Evolutionary conservation across 2,888 invertebrate genomes (phyloP).

Genomic region (Lycaena phlaeas): DNA sequence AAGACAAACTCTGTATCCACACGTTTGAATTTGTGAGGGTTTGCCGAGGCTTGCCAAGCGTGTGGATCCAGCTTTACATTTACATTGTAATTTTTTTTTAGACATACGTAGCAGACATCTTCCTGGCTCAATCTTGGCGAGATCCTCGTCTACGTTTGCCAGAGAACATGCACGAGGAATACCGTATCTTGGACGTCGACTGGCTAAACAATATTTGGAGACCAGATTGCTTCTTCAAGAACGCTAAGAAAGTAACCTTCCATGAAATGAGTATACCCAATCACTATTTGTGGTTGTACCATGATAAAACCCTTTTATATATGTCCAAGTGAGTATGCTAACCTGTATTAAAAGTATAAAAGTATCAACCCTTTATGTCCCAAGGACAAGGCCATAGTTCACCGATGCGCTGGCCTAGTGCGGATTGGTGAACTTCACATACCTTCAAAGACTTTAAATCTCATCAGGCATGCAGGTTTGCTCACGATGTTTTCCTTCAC

Average conservation of each 20-base stretch:
- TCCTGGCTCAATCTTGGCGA: conserved; percentile 93
- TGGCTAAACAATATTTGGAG: conserved; percentile 94
- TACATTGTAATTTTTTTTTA: conserved; percentile 54
- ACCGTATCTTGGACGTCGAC: conserved; percentile 89
- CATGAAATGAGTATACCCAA: conserved; percentile 97
- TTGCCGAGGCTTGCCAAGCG: no score
- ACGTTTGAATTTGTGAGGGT: no score
- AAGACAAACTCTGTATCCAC: no score
- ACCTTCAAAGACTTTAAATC: no score
- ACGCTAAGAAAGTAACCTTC: conserved; percentile 93
- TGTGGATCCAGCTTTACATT: no score
- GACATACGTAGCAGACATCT: conserved; percentile 95
- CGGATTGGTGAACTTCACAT: no score
- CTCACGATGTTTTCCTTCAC: no score
- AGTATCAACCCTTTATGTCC: no score
- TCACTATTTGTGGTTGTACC: conserved; percentile 92
- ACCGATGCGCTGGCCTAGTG: no score
- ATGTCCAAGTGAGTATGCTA: conserved; percentile 86
- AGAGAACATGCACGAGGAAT: conserved; percentile 95
- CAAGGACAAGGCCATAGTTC: no score
- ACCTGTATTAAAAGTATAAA: no score
- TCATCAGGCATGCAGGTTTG: no score
- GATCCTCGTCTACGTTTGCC: conserved; percentile 90
- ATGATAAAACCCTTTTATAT: conserved; percentile 91
- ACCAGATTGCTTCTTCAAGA: conserved; percentile 95